Evolutionary conservation across 2,888 invertebrate genomes (phyloP), one percentile per base, ranked within the genome.

Genomic region (Eupithecia centaureata): DNA sequence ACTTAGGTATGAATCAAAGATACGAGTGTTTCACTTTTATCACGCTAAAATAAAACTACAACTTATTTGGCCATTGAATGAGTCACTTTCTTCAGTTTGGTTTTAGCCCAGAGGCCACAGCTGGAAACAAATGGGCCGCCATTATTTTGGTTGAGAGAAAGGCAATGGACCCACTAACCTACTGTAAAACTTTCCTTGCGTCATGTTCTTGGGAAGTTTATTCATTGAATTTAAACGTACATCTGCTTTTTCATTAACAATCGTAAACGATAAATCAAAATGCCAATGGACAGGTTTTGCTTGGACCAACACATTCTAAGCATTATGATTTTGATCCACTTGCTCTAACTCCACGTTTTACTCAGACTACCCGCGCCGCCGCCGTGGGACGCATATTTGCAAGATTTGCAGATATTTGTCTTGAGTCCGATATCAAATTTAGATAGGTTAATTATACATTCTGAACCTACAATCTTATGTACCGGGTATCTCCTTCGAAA

Each of bases 141-240:
- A 18, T 47, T 35, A 33, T 65, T 71, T 72, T 68, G 73, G 68
- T 70, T 72, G 80, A 82, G 91, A 91, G 92, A 92, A 92, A 92
- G 92, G 91, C 83, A 80, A 77, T 82, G 86, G 85, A 78, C 89
- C 90, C 79, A 90, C 86, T 92, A 83, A 89, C 89, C 87, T 75
- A 90, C 83, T 87, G 79, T 65, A 73, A 77, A 76, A 91, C 91
- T 91, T 91, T 91, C 90, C 86, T 87, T 86, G 83, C 77, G 77
- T 82, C 84, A 81, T 83, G 82, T 57, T 30, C 56, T 30, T 56
- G 27, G 28, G 54, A 27, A 28, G n/a, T 56, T n/a, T 28, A 30
- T 56, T 8, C 28, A 56, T 30, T 56, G 1, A n/a, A 28, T 28
- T 30, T 3, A 52, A 27, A 56, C n/a, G 30, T 56, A 4, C 18